Evolutionary conservation across 2,888 invertebrate genomes (phyloP), one percentile per base, ranked within the genome.

Genomic region (Tetranychus piercei): DNA sequence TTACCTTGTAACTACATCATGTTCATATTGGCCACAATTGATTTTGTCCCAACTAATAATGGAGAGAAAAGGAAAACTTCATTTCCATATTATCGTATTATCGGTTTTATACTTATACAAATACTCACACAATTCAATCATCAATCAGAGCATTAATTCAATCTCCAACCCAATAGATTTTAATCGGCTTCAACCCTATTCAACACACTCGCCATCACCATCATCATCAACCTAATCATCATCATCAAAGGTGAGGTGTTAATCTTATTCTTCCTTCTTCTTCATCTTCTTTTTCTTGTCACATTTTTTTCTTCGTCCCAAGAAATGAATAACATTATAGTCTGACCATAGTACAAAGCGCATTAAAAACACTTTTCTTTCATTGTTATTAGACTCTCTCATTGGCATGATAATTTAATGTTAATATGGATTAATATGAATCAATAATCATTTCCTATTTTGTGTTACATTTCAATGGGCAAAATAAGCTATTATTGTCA

Each of bases 171-270:
- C 55, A 55, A 55, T 55, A 55, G 15, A 55, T 55, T 15, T 55
- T 55, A 55, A 55, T 55, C 55, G 55, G 55, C 55, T 55, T 55
- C 55, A 55, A 55, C 55, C 55, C 55, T 55, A 55, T 55, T 55
- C 55, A 15, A 15, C 55, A 55, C 15, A 55, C 9, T 55, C 9
- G 15, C 15, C 9, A 55, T 55, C 9, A 55, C 2, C 9, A 55
- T n/a, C n/a, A n/a, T 55, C 55, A 45, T 5, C 45, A 55, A 15
- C 55, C 11, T n/a, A n/a, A n/a, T n/a, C n/a, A n/a, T 55, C 55
- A 15, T 55, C 55, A 55, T 55, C 55, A 15, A 55, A 15, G 55
- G 55, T 55, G 55, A 55, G 55, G 55, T 55, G 55, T 55, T 55
- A 55, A 55, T 55, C 55, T 55, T 15, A 55, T 55, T 55, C 55